Percentiles rank a stretch among this genome's conserved stretches.
Conservation (phyloP, 2,797 vertebrate species). For the Myotis findleyi region DNA sequence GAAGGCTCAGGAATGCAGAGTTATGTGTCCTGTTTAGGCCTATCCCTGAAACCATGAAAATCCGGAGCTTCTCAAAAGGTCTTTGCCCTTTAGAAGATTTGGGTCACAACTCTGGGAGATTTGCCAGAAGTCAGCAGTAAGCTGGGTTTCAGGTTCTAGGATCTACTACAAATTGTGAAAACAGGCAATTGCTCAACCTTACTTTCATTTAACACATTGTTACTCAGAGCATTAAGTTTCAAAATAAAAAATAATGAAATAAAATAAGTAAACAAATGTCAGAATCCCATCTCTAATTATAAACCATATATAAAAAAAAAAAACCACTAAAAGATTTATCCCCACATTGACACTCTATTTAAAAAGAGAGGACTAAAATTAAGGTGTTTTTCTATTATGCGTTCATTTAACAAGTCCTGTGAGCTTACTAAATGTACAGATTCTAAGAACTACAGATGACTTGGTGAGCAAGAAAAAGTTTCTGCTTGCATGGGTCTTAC, state of each 20-base stretch:
- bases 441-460: neutral
- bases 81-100: neutral
- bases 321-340: neutral
- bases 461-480: neutral
- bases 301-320: neutral
- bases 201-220: neutral
- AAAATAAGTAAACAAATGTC: neutral
- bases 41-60: neutral
- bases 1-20: neutral
- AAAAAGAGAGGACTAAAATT: neutral
- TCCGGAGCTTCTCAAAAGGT: neutral
- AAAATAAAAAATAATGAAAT: conserved; percentile 29
- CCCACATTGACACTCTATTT: neutral
- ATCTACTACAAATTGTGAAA: conserved; percentile 31
- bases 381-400: neutral
- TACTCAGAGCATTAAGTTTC: neutral
- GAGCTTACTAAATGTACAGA: neutral
- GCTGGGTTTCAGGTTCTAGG: neutral
- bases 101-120: neutral
- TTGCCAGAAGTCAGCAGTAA: neutral
- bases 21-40: neutral
- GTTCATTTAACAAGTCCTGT: neutral
- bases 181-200: conserved; percentile 4
- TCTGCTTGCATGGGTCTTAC: neutral
- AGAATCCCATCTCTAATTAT: neutral